Evolutionary conservation across 1,140 invertebrate genomes (phyloP), one percentile per base, ranked within the genome.

Genomic region (Drosophila sproati): DNA sequence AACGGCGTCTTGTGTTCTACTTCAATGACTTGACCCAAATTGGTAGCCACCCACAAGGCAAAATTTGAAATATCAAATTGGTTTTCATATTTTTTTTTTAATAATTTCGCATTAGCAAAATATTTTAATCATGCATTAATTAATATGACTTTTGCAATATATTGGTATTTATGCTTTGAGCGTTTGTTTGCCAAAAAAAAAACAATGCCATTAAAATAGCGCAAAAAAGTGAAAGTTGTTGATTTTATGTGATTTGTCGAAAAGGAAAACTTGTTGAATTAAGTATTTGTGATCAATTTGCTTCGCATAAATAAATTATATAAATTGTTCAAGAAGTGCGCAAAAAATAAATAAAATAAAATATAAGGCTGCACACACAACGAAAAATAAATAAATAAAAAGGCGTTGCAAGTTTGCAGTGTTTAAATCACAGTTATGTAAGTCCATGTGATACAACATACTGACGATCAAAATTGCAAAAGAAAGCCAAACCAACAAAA

Each of bases 21-120:
- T 80, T 81, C 67, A 88, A 85, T 88, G 80, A 71, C 86, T 88
- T 85, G 85, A 88, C 85, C 85, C 66, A 80, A 72, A 89, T 88
- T 70, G 55, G 28, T 4, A 61, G 64, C 61, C 67, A 54, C 59
- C 67, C 73, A 64, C 67, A 64, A 66, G 72, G 54, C 56, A 71
- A 20, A 20, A 20, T 20, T 20, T 20, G 20, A 74, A 60, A 32
- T 55, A 34, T 52, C 31, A 68, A 47, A 57, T 32, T 20, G 20
- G 29, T 32, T 62, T 56, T 55, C 20, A 20, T 37, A 1, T 5
- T 39, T 39, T 61, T 3, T 45, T 10, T 6, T 34, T 8, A 10
- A 20, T 5, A 34, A 41, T 59, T 29, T 60, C 12, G 32, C 54
- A 45, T 55, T 68, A 52, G 63, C 50, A 34, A 73, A 69, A 71